phyloP scores from a whole-genome alignment of 2,888 invertebrate genomes.

The Chymomyza caudatula region DNA sequence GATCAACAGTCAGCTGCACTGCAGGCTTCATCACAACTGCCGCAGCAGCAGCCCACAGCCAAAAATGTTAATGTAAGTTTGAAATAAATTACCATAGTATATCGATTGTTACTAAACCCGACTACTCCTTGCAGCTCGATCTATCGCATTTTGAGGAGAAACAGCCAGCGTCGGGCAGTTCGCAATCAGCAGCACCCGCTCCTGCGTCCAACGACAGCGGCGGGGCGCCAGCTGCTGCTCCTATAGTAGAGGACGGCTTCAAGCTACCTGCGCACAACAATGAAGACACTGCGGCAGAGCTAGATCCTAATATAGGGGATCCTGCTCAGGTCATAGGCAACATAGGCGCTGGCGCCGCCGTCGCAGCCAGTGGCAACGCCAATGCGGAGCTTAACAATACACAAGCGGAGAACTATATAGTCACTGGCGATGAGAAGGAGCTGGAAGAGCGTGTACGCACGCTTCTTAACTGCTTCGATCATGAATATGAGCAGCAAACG shows the following conservation, averaged over 20 bases:
- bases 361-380: conserved; percentile 35
- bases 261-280: conserved; percentile 18
- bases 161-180: conserved; percentile 28
- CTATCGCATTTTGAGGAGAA: conserved; percentile 58
- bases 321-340: conserved; percentile 65
- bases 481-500: conserved; percentile 81
- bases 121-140: conserved; percentile 32
- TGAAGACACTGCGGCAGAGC: conserved; percentile 19
- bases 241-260: neutral
- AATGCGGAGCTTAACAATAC: conserved; percentile 63
- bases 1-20: conserved; percentile 66
- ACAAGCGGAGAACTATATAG: conserved; percentile 72
- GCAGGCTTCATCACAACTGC: conserved; percentile 46
- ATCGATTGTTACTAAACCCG: neutral
- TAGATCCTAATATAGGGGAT: conserved; percentile 48
- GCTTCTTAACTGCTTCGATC: conserved; percentile 82
- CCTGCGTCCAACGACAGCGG: conserved; percentile 48
- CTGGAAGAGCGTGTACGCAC: conserved; percentile 76
- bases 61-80: conserved; percentile 56
- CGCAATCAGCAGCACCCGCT: conserved; percentile 29
- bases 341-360: conserved; percentile 38
- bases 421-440: conserved; percentile 76
- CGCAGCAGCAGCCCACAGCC: conserved; percentile 48
- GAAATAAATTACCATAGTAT: neutral
- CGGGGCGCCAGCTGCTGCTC: conserved; percentile 8